Evolutionary conservation across 1,140 invertebrate species (phyloP), one percentile per base, ranked within the genome.

Genomic region (Rhagoletis zephyria): DNA sequence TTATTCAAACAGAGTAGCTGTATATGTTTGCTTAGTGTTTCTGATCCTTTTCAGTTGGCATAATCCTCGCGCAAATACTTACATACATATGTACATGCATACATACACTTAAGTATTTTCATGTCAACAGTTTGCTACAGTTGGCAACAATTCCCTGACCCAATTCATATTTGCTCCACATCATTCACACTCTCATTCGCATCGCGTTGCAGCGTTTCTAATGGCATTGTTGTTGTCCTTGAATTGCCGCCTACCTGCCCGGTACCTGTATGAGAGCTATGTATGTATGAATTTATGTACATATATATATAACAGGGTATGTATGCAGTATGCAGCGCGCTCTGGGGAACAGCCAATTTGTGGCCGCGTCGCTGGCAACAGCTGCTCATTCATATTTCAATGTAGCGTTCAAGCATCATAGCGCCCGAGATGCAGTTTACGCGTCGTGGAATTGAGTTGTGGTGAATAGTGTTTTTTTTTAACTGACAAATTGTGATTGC

Each of bases 61-160:
- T 56, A 56, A 56, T 56, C 12, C 61, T 12, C 45, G 6, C 19
- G 30, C 67, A 74, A 10, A 40, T 1, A 40, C 16, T 9, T 45
- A 30, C 2, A 77, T 9, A 77, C 42, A n/a, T 48, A 51, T 42
- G 16, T n/a, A 51, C 74, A 81, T 14, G n/a, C 19, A 19, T 16
- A 4, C 19, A 81, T 56, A 19, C 3, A 48, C 4, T 12, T 16
- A 16, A 0, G 65, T 63, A 16, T 30, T 30, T 74, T 40, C 40
- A 48, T 42, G 12, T 16, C 70, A 67, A 9, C 19, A 10, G 30
- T 67, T 81, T 56, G 16, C 6, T 59, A 48, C 74, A 51, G 45
- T 81, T 19, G 16, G 74, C 48, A n/a, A 30, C 74, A 81, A 51
- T 81, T 81, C 74, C 19, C 74, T 81, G 74, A 81, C 74, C 74